Base-by-base conservation (phyloP, 2,888 invertebrate genomes). In the Nephrotoma appendiculata region DNA sequence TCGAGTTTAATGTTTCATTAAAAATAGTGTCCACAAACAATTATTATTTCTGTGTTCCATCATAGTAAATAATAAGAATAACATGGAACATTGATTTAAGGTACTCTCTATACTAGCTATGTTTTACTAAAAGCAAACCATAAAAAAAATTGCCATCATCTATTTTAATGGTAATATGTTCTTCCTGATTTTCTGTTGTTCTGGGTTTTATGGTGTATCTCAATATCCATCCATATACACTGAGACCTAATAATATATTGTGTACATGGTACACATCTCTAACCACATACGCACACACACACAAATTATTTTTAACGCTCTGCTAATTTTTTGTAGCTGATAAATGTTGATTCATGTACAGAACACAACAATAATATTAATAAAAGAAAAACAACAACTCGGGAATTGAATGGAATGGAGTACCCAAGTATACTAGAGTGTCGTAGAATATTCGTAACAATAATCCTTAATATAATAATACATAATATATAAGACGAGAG, bases 281-380 rank as follows among this genome's bases (percentile, higher is more conserved):
- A 71, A 71, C 71, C 71, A 31, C 31, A 31, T 31, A 31, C 31
- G 31, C 31, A 31, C 31, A 31, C 71, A 71, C 71, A 71, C 71
- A 71, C 71, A 71, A 71, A 71, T 71, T 42, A 84, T 84, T 41
- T 84, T 42, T 84, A 84, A 84, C 84, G 43, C 84, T 84, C 84
- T 84, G 84, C 43, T 84, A 84, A 84, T 84, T 84, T 84, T 84
- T 84, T 15, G 43, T 42, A 42, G 84, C 84, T 84, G 84, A 84
- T 84, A 84, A 84, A 84, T 84, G 71, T 71, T 71, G 71, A 71
- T 71, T 71, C 71, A 71, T 71, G 31, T 31, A 7, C 71, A 71
- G 71, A 71, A 71, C 71, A 71, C 71, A 71, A 71, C 71, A 71
- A 71, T 71, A 71, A 11, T 31, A 31, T 9, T 71, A 71, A 31